Base-by-base conservation (phyloP, 2,113 vertebrate genomes). In the Trematocara zebra region DNA sequence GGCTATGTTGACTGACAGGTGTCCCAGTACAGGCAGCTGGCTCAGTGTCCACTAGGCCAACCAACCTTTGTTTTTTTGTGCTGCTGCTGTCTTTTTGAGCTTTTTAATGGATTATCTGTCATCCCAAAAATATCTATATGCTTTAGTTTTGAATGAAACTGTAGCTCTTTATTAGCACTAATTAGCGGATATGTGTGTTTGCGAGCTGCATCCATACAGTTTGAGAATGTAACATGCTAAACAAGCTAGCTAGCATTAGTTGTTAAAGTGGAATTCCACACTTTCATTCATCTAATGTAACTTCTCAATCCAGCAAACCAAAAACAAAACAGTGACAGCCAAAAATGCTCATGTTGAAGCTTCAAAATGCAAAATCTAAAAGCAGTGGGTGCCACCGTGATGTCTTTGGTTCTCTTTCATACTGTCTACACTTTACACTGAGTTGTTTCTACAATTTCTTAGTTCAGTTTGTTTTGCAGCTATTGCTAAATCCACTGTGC, bases 191-290 rank as follows among this genome's bases (percentile, higher is more conserved):
- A 69, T 69, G 12, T 26, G 37, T 72, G n/a, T 44, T 26, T 72
- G 67, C 0, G 1, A 44, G 37, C 12, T 72, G 37, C 37, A 1
- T 0, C 37, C 37, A 44, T 9, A 42, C 37, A 26, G 67, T 15
- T 44, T 42, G 37, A 26, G 8, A 72, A 23, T 44, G 37, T 5
- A 31, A 47, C 3, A 4, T 49, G 69, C 42, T 47, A 31, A 49
- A 17, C 42, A 74, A 49, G 23, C 15, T 76, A 3, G 44, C 42
- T 8, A 49, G 42, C 23, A 76, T 18, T 49, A 49, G 15, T 28
- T 47, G 42, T 31, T 8, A n/a, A 76, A 76, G 23, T 11, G 17
- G 6, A 31, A 49, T 51, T 33, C 44, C 7, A 76, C 26, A 18
- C 26, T 49, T 76, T 51, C 10, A 51, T 76, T 31, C 26, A 33